phyloP scores from a whole-genome alignment of 2,888 invertebrate species.

The Tinea semifulvella region DNA sequence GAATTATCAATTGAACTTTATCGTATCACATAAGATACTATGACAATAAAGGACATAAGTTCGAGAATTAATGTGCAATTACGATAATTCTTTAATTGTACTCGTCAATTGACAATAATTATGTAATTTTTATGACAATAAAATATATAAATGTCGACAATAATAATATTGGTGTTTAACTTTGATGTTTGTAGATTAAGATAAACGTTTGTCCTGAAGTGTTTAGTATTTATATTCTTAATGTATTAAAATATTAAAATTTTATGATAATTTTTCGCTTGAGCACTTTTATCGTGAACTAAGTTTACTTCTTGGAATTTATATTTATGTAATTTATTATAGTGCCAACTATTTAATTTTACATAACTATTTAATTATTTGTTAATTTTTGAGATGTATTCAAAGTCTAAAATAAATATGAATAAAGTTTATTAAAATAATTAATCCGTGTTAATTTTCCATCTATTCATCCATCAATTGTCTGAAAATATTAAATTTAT shows the following conservation, averaged over 20 bases:
- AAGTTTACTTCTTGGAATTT: background rate
- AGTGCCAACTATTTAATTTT: constrained; percentile 6
- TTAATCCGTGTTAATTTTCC: too few relatives aligned
- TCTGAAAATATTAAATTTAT: too few relatives aligned
- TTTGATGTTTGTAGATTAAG: constrained; percentile 11
- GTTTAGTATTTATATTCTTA: background rate
- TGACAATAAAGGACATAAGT: constrained; percentile 9
- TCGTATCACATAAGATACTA: background rate
- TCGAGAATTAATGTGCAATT: constrained; percentile 36
- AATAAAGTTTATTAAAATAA: too few relatives aligned
- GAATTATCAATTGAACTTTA: background rate
- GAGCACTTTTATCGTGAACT: background rate
- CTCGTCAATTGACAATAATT: constrained; percentile 49
- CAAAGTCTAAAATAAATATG: too few relatives aligned
- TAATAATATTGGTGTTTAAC: constrained; percentile 22
- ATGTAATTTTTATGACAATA: constrained; percentile 15
- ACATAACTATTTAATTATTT: too few relatives aligned
- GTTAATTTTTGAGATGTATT: too few relatives aligned
- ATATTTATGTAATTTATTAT: constrained; percentile 1
- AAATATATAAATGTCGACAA: constrained; percentile 34
- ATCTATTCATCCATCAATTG: too few relatives aligned
- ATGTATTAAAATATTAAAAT: too few relatives aligned
- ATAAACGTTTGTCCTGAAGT: background rate
- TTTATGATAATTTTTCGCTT: constrained; percentile 4
- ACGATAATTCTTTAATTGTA: constrained; percentile 26